These are phyloP conservation scores for Tetramorium bicarinatum DNA, from an alignment of 2,888 invertebrate genomes.

Conservation along the genomic window DNA sequence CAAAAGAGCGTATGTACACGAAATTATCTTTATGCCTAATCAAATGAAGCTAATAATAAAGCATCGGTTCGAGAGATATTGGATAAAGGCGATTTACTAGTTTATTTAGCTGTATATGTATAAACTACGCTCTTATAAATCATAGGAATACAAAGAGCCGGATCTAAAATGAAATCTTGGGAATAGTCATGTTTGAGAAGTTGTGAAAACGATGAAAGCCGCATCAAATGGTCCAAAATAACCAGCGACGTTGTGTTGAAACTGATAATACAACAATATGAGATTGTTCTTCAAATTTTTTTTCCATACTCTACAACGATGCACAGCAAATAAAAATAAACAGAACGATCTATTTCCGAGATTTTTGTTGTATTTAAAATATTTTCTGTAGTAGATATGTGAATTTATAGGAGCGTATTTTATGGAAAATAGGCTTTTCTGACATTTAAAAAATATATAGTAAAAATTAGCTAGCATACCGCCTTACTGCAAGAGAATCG, in stretches of 20 bases:
- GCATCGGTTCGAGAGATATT: not conserved
- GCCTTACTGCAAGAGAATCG: slow-evolving; percentile 12
- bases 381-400: not conserved
- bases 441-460: not conserved
- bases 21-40: slow-evolving; percentile 70
- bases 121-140: slow-evolving; percentile 37
- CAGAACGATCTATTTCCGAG: not conserved
- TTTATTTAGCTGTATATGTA: slow-evolving; percentile 20
- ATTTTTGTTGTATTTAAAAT: slow-evolving; percentile 11
- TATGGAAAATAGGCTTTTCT: not conserved
- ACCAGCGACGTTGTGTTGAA: not conserved
- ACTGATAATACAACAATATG: not conserved
- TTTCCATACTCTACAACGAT: not conserved
- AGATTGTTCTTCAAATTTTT: slow-evolving; percentile 1
- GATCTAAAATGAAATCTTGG: not conserved
- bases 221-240: not conserved
- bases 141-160: not conserved
- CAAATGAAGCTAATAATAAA: slow-evolving; percentile 69
- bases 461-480: slow-evolving; percentile 28
- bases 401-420: not conserved
- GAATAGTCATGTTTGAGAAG: not conserved
- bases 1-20: slow-evolving; percentile 49
- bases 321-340: not conserved
- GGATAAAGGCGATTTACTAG: slow-evolving; percentile 21
- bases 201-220: not conserved